phyloP scores from a whole-genome alignment of 1,140 invertebrate species.

The Arctopsyche grandis region DNA sequence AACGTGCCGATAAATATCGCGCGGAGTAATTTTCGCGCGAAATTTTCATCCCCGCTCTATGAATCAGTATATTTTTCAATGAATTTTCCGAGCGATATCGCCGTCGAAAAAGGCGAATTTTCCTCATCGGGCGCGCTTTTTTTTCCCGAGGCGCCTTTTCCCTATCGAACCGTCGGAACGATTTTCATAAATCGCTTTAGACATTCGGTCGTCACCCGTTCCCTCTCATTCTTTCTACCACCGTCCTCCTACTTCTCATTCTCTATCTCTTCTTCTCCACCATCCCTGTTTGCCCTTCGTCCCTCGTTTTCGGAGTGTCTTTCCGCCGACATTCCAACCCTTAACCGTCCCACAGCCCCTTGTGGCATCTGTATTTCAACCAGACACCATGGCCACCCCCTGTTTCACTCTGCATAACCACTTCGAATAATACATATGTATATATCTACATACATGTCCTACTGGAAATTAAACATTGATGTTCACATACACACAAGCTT shows the following conservation, averaged over 20 bases:
- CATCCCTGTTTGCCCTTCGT: not conserved
- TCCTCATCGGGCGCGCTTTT: constrained; percentile 11
- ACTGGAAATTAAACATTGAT: too few species aligned
- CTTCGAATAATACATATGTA: not conserved
- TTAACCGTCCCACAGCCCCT: not conserved
- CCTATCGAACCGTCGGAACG: constrained; percentile 38
- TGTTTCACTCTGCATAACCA: not conserved
- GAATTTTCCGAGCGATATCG: constrained; percentile 43
- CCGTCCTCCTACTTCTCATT: not conserved
- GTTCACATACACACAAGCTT: too few species aligned
- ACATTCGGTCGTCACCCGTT: constrained; percentile 43
- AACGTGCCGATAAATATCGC: constrained; percentile 34
- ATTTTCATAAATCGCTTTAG: constrained; percentile 47
- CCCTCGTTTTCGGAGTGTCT: not conserved
- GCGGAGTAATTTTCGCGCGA: constrained; percentile 36
- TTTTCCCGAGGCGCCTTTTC: constrained; percentile 29
- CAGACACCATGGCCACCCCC: not conserved
- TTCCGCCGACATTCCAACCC: not conserved
- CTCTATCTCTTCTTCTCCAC: not conserved
- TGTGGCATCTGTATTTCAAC: constrained; percentile 1
- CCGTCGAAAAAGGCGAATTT: constrained; percentile 8
- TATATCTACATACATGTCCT: not conserved
- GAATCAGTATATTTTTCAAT: constrained; percentile 42
- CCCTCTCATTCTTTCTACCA: constrained; percentile 12
- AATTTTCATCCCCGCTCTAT: constrained; percentile 22